Conservation (phyloP, 2,797 vertebrate genomes). For the Zenarchopterus dispar region DNA sequence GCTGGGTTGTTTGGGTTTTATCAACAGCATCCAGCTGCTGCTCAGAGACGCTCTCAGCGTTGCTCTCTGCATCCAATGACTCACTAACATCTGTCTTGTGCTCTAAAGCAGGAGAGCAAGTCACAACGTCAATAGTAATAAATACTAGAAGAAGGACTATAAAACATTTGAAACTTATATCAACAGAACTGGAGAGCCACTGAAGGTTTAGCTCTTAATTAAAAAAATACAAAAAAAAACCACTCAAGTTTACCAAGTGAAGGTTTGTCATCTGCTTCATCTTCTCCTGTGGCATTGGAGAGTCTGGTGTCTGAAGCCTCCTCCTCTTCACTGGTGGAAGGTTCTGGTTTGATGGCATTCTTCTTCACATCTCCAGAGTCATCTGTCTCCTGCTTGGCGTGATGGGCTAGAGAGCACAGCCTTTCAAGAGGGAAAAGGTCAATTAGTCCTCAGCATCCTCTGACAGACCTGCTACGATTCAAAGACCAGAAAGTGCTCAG, state of each 20-base stretch:
- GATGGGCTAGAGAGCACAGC: conserved; percentile 44
- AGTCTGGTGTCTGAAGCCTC: conserved; percentile 2
- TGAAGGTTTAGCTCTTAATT: no score
- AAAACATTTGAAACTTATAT: background rate
- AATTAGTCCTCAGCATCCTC: no score
- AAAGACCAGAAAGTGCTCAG: no score
- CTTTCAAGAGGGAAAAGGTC: no score
- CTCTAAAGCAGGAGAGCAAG: conserved; percentile 10
- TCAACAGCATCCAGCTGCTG: conserved; percentile 14
- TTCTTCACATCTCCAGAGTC: conserved; percentile 45
- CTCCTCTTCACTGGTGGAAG: conserved; percentile 45
- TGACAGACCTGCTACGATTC: no score
- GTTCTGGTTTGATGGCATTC: conserved; percentile 49
- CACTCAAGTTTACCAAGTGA: conserved; percentile 25
- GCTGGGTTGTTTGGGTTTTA: background rate
- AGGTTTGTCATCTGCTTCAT: conserved; percentile 36
- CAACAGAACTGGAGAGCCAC: no score
- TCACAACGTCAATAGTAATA: no score
- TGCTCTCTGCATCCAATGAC: background rate
- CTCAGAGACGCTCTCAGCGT: conserved; percentile 4
- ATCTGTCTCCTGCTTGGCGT: conserved; percentile 50
- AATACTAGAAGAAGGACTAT: background rate
- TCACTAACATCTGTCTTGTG: background rate
- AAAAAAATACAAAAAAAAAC: no score
- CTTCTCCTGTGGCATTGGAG: conserved; percentile 1